Evolutionary conservation across 2,797 vertebrate genomes (phyloP).

Genomic region (Sebastes trivittatus): DNA sequence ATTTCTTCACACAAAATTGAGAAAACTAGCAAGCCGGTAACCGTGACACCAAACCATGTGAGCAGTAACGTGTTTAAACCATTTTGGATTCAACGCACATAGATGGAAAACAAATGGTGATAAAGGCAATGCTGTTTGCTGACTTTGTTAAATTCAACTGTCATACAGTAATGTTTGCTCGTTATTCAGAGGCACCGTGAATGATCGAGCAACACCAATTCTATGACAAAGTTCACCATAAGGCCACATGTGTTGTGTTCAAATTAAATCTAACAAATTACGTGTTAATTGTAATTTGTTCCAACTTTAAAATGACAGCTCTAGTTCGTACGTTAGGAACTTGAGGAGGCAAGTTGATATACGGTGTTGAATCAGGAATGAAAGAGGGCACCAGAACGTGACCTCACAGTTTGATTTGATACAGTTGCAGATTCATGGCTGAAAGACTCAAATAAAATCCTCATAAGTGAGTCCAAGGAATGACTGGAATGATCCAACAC

Average conservation of each 20-base stretch:
- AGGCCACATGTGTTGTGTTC: not conserved
- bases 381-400: not conserved
- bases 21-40: not conserved
- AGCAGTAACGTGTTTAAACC: not conserved
- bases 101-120: not conserved
- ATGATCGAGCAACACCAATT: not conserved
- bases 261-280: not conserved
- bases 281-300: not conserved
- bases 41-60: not conserved
- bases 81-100: not conserved
- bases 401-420: slow-evolving; percentile 17
- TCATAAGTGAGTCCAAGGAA: slow-evolving; percentile 39
- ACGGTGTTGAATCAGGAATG: not conserved
- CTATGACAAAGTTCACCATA: not conserved
- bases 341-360: not conserved
- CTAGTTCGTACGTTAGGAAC: too few relatives aligned
- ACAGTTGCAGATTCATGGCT: slow-evolving; percentile 4
- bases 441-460: slow-evolving; percentile 37
- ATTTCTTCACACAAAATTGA: not conserved
- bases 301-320: not conserved
- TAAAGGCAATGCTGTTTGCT: not conserved
- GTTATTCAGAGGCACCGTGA: not conserved
- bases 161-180: not conserved
- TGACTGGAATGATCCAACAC: slow-evolving; percentile 38
- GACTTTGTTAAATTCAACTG: not conserved